These are phyloP conservation scores for Cylloceria caligata DNA, from an alignment of 2,888 invertebrate species.

Conservation along the genomic window DNA sequence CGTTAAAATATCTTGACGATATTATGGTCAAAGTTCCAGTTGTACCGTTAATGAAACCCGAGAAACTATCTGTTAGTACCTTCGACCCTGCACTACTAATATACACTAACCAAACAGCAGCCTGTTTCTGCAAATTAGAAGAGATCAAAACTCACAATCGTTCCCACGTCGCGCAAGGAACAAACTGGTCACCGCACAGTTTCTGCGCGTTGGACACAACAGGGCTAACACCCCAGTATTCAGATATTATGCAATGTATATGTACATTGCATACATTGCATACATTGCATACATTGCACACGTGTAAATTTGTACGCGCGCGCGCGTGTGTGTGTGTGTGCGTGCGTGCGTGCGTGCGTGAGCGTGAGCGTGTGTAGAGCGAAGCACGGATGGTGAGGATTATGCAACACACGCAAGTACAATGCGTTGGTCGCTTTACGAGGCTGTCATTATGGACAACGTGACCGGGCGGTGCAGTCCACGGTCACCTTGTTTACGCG, in stretches of 20 bases:
- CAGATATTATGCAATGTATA: slow-evolving; percentile 71
- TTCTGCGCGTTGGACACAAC: slow-evolving; percentile 25
- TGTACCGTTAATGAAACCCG: background rate
- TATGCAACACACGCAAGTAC: slow-evolving; percentile 63
- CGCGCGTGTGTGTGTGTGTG: no score
- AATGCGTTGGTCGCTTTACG: slow-evolving; percentile 72
- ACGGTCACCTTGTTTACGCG: no score
- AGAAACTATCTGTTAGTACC: background rate
- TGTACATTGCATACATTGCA: no score
- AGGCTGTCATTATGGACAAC: slow-evolving; percentile 70
- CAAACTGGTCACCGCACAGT: slow-evolving; percentile 60
- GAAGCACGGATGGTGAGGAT: slow-evolving; percentile 58
- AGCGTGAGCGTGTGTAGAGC: slow-evolving; percentile 23
- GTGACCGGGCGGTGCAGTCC: slow-evolving; percentile 64
- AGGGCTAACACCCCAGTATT: slow-evolving; percentile 10
- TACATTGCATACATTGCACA: no score
- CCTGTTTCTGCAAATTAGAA: slow-evolving; percentile 14
- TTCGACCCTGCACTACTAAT: background rate
- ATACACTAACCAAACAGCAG: background rate
- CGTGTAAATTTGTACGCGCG: no score
- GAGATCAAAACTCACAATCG: slow-evolving; percentile 18
- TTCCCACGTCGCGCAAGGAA: slow-evolving; percentile 59
- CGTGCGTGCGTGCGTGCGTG: no score
- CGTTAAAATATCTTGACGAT: background rate
- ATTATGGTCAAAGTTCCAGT: background rate